Conservation (phyloP, 2,888 invertebrate genomes). For the Asteroscopus sphinx region DNA sequence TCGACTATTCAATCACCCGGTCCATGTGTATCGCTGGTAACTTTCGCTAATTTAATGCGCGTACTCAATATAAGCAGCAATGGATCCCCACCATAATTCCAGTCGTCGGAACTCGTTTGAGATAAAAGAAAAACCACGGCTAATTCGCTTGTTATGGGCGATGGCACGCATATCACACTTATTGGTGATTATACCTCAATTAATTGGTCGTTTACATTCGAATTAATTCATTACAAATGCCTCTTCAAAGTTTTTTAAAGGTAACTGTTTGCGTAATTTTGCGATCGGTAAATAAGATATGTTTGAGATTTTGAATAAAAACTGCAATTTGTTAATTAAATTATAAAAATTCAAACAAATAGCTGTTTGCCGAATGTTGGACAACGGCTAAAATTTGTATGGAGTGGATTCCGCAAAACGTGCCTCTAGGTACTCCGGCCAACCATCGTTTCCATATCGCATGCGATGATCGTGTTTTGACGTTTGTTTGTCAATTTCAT, state of each 20-base stretch:
- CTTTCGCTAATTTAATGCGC: constrained; percentile 26
- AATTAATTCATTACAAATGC: constrained; percentile 68
- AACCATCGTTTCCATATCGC: too few species aligned
- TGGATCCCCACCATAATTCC: constrained; percentile 35
- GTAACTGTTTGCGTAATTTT: constrained; percentile 59
- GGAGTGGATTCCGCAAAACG: too few species aligned
- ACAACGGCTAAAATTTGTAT: too few species aligned
- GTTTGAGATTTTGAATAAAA: constrained; percentile 26
- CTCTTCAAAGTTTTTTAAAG: constrained; percentile 49
- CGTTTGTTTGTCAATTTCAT: too few species aligned
- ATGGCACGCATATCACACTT: constrained; percentile 67
- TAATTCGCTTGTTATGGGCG: constrained; percentile 71
- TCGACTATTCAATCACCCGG: constrained; percentile 49
- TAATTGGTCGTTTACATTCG: constrained; percentile 68
- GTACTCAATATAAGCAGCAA: constrained; percentile 37
- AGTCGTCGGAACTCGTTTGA: constrained; percentile 60
- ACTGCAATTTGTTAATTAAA: constrained; percentile 11
- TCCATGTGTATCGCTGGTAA: constrained; percentile 44
- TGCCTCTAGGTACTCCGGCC: too few species aligned
- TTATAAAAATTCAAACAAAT: too few species aligned
- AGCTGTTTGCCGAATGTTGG: too few species aligned
- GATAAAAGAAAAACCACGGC: constrained; percentile 65
- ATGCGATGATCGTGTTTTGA: too few species aligned
- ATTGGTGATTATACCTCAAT: constrained; percentile 69
- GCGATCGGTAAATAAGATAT: constrained; percentile 54